phyloP scores from a whole-genome alignment of 1,140 invertebrate species.

The Drosophila subpulchrella region DNA sequence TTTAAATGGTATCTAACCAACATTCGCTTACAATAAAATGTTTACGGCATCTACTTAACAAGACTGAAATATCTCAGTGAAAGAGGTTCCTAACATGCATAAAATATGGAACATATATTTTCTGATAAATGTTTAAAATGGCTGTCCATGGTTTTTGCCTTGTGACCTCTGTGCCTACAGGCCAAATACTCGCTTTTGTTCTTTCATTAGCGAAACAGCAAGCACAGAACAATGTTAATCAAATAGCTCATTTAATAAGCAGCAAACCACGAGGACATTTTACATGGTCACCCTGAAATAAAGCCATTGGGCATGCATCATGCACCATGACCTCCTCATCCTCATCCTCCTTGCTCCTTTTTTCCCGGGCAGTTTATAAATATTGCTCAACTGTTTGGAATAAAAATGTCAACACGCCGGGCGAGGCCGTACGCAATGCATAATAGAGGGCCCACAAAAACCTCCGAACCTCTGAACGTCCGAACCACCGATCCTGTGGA shows the following conservation, averaged over 20 bases:
- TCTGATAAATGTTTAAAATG: not conserved
- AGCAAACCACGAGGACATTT: slow-evolving; percentile 14
- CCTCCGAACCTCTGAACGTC: not conserved
- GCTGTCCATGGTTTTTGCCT: not conserved
- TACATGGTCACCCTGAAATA: slow-evolving; percentile 24
- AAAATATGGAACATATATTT: not conserved
- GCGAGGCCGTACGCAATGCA: slow-evolving; percentile 68
- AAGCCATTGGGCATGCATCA: slow-evolving; percentile 38
- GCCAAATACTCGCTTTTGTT: slow-evolving; percentile 8
- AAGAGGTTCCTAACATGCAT: not conserved
- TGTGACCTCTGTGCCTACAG: not conserved
- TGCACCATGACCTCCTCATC: slow-evolving; percentile 2
- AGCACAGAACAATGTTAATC: slow-evolving; percentile 31
- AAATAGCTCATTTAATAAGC: slow-evolving; percentile 44
- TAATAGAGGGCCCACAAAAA: slow-evolving; percentile 69
- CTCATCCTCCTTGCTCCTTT: not conserved
- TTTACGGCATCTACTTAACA: not conserved
- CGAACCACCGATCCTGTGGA: slow-evolving; percentile 10
- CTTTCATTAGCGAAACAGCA: slow-evolving; percentile 13
- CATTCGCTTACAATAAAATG: too few relatives aligned
- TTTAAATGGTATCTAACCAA: too few relatives aligned
- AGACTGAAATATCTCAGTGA: not conserved
- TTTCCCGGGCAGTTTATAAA: slow-evolving; percentile 59
- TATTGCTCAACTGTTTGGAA: slow-evolving; percentile 77
- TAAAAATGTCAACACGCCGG: slow-evolving; percentile 76